Evolutionary conservation across 1,140 invertebrate species (phyloP), one percentile per base, ranked within the genome.

Genomic region (Caenorhabditis tropicalis): DNA sequence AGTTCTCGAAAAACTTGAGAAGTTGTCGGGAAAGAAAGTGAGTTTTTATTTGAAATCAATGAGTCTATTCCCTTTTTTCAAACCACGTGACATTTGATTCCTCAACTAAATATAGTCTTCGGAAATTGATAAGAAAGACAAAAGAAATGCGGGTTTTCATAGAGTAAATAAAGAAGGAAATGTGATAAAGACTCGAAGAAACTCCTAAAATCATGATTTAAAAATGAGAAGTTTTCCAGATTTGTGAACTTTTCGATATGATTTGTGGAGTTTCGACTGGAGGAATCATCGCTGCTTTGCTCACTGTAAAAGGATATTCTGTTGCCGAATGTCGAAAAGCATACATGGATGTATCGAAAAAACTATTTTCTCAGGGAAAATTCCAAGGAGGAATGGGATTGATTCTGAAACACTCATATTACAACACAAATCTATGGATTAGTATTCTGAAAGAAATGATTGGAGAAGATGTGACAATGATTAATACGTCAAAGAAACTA

Each of bases 241-340:
- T 89, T 49, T 53, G 27, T 79, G 91, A 94, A 85, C 86, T 93
- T 36, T 98, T 98, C 92, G 96, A 98, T 92, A 95, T 95, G 85
- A 95, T 98, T 87, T 95, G 95, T 90, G 96, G 96, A 10, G 96
- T 97, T 16, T 96, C 95, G 90, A 97, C 96, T 4, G 96, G 96
- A 10, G 89, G 92, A 10, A 90, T 93, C 21, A 88, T 93, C 16
- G 91, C 91, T 24, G 87, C 88, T n/a, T 84, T 93, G 51, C 74
- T 92, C 4, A 91, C 91, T 53, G 86, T 90, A 19, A 91, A 90
- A 84, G 70, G 83, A 74, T 84, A 88, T 39, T 81, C 74, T 16
- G 86, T 91, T 21, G 81, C 83, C 27, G 84, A 90, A 81, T 85
- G 88, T 15, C 90, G 85, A 81, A 33, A 81, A 46, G 88, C 56